These are phyloP conservation scores for Cricetomys ansorgei DNA, from an alignment of 2,113 vertebrate genomes.

Conservation along the genomic window DNA sequence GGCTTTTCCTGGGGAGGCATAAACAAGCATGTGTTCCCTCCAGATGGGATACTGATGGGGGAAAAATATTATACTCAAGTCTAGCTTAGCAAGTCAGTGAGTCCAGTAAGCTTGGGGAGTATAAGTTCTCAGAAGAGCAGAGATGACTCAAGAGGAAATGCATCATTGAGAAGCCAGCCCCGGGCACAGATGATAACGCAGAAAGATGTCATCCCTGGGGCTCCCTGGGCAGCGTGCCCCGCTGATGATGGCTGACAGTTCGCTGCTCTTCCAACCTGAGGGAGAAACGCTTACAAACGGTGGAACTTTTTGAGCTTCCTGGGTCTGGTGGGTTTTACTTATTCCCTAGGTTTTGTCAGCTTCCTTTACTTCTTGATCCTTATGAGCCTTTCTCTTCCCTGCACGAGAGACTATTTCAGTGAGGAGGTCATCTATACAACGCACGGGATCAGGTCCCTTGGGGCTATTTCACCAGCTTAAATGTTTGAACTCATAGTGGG, in stretches of 20 bases:
- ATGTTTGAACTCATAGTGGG: neutral
- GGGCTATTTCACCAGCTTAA: neutral
- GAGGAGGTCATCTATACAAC: neutral
- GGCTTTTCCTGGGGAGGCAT: neutral
- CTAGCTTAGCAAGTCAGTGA: neutral
- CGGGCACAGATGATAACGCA: neutral
- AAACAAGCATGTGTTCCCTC: neutral
- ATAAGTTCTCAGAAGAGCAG: fast-evolving
- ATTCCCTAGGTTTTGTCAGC: neutral
- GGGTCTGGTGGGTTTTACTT: neutral
- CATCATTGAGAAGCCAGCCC: neutral
- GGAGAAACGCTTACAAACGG: neutral
- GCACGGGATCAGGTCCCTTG: neutral
- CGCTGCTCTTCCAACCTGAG: neutral
- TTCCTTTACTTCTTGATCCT: neutral
- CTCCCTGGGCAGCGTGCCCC: neutral
- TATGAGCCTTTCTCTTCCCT: neutral
- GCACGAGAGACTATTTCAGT: neutral
- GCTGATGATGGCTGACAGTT: no score
- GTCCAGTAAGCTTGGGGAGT: neutral
- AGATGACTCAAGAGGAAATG: neutral
- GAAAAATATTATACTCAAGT: neutral
- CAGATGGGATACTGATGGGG: neutral
- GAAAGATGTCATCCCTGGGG: neutral
- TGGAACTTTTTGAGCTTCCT: neutral